A percentile compares a stretch with the other conserved stretches of the same genome.
Conservation (phyloP, 2,797 vertebrate genomes). For the Rhinogobio ventralis region DNA sequence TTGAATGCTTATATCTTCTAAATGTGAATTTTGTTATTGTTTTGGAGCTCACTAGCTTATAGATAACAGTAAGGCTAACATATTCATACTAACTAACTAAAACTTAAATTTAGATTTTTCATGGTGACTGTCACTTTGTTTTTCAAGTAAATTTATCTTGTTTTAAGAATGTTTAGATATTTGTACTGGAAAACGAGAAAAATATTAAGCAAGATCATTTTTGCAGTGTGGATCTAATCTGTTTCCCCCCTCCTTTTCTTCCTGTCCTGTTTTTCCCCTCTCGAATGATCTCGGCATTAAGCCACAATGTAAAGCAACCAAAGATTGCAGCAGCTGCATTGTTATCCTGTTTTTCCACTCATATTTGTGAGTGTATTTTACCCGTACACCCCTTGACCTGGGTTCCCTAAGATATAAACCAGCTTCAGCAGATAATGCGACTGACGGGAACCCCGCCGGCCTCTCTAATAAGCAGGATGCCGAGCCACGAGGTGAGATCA, state of each 20-base stretch:
- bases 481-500: slow-evolving; percentile 99
- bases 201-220: not conserved
- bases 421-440: slow-evolving; percentile 99
- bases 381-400: slow-evolving; percentile 89
- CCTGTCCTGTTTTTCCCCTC: not conserved
- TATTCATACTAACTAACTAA: too few species aligned
- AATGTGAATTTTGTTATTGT: too few species aligned
- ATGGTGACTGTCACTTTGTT: not conserved
- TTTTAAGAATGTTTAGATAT: too few species aligned
- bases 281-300: not conserved
- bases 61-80: too few species aligned
- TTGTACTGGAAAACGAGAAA: not conserved
- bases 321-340: not conserved
- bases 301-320: too few species aligned
- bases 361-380: slow-evolving; percentile 22
- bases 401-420: slow-evolving; percentile 97
- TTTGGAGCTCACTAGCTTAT: too few species aligned
- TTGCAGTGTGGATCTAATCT: slow-evolving; percentile 10
- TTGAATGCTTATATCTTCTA: too few species aligned
- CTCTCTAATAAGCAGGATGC: slow-evolving; percentile 99
- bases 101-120: too few species aligned
- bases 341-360: slow-evolving; percentile 19
- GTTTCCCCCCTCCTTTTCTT: not conserved
- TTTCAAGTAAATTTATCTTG: not conserved
- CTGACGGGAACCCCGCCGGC: slow-evolving; percentile 98